Conservation (phyloP, 2,797 vertebrate genomes). For the Poeciliopsis gracilis region DNA sequence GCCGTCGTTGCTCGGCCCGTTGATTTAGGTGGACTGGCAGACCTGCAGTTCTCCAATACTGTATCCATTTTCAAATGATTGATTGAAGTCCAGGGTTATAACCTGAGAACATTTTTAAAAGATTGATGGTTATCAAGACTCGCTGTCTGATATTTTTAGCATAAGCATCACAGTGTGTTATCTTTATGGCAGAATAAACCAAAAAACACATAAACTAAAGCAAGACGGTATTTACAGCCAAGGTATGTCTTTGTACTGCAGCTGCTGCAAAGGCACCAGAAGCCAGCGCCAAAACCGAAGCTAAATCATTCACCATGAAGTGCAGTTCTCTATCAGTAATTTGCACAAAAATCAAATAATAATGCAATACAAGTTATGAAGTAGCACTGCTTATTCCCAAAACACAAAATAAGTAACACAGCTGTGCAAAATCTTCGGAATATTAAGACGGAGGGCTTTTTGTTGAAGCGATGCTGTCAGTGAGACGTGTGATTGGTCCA, state of each 20-base stretch:
- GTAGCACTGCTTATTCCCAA: background rate
- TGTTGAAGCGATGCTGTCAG: background rate
- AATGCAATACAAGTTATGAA: background rate
- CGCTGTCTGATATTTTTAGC: background rate
- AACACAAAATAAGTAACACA: background rate
- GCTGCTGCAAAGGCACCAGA: background rate
- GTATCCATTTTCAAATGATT: background rate
- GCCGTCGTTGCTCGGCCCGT: background rate
- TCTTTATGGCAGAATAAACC: background rate
- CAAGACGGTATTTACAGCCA: background rate
- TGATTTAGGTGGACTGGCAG: background rate
- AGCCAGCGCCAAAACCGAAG: background rate
- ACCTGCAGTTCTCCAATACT: background rate
- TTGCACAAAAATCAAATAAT: background rate
- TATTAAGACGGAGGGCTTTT: background rate
- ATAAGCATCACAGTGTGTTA: background rate
- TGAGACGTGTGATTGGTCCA: slow-evolving; percentile 12
- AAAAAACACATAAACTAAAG: background rate
- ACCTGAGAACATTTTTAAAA: background rate
- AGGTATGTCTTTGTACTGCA: background rate
- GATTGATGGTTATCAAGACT: background rate
- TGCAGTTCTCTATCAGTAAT: background rate
- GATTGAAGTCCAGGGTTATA: background rate
- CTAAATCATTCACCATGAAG: background rate
- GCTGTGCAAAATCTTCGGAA: slow-evolving; percentile 1